Conservation (phyloP, 2,888 invertebrate genomes). For the Epiperipatus broadwayi region DNA sequence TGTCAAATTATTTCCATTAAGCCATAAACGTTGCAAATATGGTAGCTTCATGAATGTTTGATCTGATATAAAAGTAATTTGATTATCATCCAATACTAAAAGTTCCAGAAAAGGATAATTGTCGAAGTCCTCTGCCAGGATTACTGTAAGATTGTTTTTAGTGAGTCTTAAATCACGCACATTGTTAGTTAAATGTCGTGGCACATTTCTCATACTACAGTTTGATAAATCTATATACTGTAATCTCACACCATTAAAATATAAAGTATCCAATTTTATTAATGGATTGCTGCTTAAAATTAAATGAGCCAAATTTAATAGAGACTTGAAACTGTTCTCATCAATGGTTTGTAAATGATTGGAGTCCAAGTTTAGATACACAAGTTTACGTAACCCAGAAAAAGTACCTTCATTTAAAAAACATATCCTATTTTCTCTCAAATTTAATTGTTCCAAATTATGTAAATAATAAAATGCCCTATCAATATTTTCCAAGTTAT, state of each 20-base stretch:
- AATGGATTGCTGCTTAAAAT: conserved; percentile 50
- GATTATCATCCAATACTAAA: conserved; percentile 59
- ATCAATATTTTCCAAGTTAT: conserved; percentile 22
- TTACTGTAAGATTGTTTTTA: conserved; percentile 48
- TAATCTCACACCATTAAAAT: conserved; percentile 36
- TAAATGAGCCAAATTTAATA: conserved; percentile 51
- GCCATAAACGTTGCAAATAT: conserved; percentile 53
- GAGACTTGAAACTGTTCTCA: conserved; percentile 34
- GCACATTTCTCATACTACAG: conserved; percentile 61
- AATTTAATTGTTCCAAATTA: conserved; percentile 21
- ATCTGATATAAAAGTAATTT: conserved; percentile 53
- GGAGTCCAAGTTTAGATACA: conserved; percentile 21
- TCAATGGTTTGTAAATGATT: conserved; percentile 21
- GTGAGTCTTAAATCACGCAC: conserved; percentile 57
- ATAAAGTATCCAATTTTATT: conserved; percentile 34
- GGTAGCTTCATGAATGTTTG: conserved; percentile 66
- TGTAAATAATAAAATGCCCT: conserved; percentile 20
- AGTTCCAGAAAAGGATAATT: conserved; percentile 64
- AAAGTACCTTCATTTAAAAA: conserved; percentile 19
- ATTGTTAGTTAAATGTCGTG: conserved; percentile 57
- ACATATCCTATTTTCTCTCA: conserved; percentile 20
- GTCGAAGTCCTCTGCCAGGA: conserved; percentile 65
- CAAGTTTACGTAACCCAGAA: conserved; percentile 19
- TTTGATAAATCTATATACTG: conserved; percentile 66
- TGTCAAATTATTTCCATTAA: conserved; percentile 52